Evolutionary conservation across 2,888 invertebrate species (phyloP), one percentile per base, ranked within the genome.

Genomic region (Philaethria dido): DNA sequence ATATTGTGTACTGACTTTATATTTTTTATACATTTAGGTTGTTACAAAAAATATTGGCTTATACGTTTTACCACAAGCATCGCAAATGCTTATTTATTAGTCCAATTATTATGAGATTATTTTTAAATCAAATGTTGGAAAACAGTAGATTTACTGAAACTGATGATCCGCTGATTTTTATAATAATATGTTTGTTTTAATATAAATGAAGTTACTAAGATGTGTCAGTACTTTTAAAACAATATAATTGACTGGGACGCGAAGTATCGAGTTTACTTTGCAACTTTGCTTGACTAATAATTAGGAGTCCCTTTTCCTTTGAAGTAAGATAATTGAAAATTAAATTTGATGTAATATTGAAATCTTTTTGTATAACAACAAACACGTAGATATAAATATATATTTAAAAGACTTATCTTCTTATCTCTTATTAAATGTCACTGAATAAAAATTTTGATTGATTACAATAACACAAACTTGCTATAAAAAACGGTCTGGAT

Each of bases 251-350:
- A 48, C 47, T 20, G 39, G 9, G 39, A 25, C 20, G 25, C 16
- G 9, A 48, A 64, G 48, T 57, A 64, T 64, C 47, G 39, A 64
- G 48, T 57, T 57, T 57, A 64, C 47, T 47, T 57, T 57, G 36
- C 57, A 57, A 57, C 39, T 57, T 64, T 57, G 45, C 64, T 48
- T 64, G 25, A 55, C 47, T 57, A 48, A 64, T 57, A 64, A 64
- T 64, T 64, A 64, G 55, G 57, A 36, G 64, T 57, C 55, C 22
- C 4, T 64, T 57, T 64, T 64, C 47, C 57, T 64, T 57, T 57
- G 57, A 57, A 20, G 42, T 42, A 57, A 57, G 29, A 36, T 45
- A 55, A 63, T 55, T 55, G 54, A 55, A 63, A 33, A 45, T 57
- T 57, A 57, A 55, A 39, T n/a, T n/a, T 20, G 22, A 55, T 14